Percentiles rank a stretch among this genome's conserved stretches.
Evolutionary conservation across 2,113 vertebrate genomes (phyloP).

Genomic region (Emydura subglobosa): DNA sequence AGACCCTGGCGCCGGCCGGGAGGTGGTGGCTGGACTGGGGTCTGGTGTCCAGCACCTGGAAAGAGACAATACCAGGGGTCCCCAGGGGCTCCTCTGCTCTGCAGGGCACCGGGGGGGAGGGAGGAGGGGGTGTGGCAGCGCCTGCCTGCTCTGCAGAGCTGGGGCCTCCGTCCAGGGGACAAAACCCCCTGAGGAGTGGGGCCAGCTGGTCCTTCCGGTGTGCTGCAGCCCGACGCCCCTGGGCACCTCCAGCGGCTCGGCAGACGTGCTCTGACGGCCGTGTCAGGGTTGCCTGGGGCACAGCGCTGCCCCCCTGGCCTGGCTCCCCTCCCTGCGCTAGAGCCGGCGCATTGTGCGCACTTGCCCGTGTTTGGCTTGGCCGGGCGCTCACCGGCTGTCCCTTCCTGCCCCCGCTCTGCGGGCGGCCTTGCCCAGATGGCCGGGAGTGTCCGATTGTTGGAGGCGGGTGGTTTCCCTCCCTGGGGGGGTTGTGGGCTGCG

Average conservation of each 20-base stretch:
- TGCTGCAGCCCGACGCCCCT: not conserved
- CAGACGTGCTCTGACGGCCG: no score
- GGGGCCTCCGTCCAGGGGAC: not conserved
- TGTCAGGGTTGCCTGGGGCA: rapidly evolving
- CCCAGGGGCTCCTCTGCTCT: not conserved
- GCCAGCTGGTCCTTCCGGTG: not conserved
- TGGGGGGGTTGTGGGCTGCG: not conserved
- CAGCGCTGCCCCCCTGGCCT: not conserved
- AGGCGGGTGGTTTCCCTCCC: not conserved
- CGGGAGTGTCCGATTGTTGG: not conserved
- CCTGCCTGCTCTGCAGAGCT: not conserved
- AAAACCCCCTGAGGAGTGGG: no score
- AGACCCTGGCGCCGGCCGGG: slow-evolving; percentile 89
- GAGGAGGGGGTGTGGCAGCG: no score
- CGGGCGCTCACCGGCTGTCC: not conserved
- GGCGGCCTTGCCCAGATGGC: not conserved
- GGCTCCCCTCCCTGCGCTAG: not conserved
- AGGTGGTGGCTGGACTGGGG: slow-evolving; percentile 87
- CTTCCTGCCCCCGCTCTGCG: not conserved
- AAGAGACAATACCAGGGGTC: not conserved
- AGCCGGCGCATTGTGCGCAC: not conserved
- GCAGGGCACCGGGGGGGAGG: not conserved
- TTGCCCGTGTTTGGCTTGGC: not conserved
- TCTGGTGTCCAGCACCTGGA: slow-evolving; percentile 89
- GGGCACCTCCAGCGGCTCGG: no score